phyloP scores from a whole-genome alignment of 2,888 invertebrate genomes.

The Pterostichus madidus region DNA sequence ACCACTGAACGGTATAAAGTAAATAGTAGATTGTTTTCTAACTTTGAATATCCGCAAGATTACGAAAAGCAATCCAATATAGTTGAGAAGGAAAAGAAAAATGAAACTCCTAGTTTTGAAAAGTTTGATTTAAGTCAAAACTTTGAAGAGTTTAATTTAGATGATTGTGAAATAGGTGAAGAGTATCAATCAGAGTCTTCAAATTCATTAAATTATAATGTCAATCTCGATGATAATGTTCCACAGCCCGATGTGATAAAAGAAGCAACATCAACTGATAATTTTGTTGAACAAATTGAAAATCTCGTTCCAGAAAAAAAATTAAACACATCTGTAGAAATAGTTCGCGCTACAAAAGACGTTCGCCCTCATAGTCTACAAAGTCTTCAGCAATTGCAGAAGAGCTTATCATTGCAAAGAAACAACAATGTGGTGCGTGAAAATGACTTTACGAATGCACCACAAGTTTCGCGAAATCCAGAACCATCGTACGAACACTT shows the following conservation, averaged over 20 bases:
- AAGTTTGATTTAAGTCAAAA: constrained; percentile 86
- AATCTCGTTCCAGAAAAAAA: constrained; percentile 39
- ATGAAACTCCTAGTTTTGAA: constrained; percentile 75
- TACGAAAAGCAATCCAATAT: constrained; percentile 72
- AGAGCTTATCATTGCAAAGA: constrained; percentile 76
- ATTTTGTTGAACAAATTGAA: constrained; percentile 11
- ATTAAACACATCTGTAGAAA: constrained; percentile 50
- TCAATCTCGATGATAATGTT: constrained; percentile 10
- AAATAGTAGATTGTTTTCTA: constrained; percentile 74
- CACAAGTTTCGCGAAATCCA: constrained; percentile 72
- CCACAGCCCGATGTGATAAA: constrained; percentile 30
- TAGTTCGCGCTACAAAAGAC: constrained; percentile 58
- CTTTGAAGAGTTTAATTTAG: constrained; percentile 89
- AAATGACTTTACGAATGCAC: constrained; percentile 73
- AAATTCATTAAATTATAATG: constrained; percentile 28
- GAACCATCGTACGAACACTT: constrained; percentile 85
- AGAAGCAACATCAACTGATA: constrained; percentile 24
- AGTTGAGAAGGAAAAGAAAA: constrained; percentile 54
- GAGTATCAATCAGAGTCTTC: constrained; percentile 71
- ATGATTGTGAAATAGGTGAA: constrained; percentile 83
- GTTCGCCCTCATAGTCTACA: constrained; percentile 69
- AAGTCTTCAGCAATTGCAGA: constrained; percentile 74
- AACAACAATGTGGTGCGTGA: constrained; percentile 79
- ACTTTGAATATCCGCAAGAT: constrained; percentile 76
- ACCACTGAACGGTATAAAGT: constrained; percentile 69